A percentile compares a stretch with the other conserved stretches of the same genome.
phyloP scores from a whole-genome alignment of 1,140 invertebrate species.

The Acarapis woodi region DNA sequence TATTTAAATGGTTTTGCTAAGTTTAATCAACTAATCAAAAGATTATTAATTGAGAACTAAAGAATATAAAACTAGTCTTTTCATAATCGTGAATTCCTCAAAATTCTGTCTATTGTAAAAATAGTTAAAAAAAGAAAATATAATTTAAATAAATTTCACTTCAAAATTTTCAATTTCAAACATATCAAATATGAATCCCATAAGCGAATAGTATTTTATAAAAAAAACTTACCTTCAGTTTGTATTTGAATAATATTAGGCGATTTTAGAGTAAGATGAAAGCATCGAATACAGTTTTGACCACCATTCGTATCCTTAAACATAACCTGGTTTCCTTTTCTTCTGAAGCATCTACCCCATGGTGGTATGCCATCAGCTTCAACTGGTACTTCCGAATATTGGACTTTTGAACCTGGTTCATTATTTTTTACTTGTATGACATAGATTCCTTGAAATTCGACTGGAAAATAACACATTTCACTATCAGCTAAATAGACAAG shows the following conservation, averaged over 20 bases:
- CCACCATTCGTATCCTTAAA: conserved; percentile 27
- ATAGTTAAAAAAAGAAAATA: background rate
- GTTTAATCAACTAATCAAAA: too few species aligned
- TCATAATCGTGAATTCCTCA: too few species aligned
- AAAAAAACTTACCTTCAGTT: conserved; percentile 19
- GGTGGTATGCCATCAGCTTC: conserved; percentile 31
- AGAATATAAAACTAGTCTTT: too few species aligned
- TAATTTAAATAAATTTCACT: background rate
- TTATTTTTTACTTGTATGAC: conserved; percentile 23
- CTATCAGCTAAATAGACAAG: too few species aligned
- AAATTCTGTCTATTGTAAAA: too few species aligned
- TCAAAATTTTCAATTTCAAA: background rate
- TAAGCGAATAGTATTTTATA: background rate
- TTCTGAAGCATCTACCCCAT: conserved; percentile 31
- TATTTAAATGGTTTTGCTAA: too few species aligned
- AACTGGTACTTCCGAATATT: conserved; percentile 29
- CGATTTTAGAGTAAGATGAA: conserved; percentile 27
- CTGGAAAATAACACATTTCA: conserved; percentile 39
- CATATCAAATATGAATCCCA: background rate
- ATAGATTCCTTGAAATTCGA: conserved; percentile 33
- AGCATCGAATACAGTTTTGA: conserved; percentile 28
- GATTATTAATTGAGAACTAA: too few species aligned
- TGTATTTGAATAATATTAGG: conserved; percentile 31
- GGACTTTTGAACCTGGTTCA: conserved; percentile 14
- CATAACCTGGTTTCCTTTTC: conserved; percentile 29